A percentile compares a stretch with the other conserved stretches of the same genome.
Evolutionary conservation across 2,113 vertebrate species (phyloP).

Genomic region (Onychorhynchus coronatus): DNA sequence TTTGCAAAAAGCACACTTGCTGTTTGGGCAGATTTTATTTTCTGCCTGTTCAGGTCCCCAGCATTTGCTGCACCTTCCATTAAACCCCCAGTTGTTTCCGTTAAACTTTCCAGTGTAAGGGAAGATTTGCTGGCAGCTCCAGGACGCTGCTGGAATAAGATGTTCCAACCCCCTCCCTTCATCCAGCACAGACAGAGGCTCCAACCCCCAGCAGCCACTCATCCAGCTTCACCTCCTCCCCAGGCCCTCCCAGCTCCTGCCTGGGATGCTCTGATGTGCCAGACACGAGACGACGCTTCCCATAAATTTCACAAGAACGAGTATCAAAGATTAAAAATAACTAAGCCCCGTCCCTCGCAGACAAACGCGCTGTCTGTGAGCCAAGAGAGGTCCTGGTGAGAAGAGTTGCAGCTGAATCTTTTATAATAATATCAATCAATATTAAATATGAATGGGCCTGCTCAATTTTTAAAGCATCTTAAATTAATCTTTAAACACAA

Average conservation of each 20-base stretch:
- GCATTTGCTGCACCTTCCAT: neutral
- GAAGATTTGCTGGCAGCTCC: neutral
- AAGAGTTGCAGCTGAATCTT: slow-evolving; percentile 73
- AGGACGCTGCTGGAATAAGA: neutral
- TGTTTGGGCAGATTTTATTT: neutral
- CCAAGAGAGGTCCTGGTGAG: slow-evolving; percentile 48
- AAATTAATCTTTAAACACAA: slow-evolving; percentile 83
- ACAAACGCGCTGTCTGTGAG: slow-evolving; percentile 29
- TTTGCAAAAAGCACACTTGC: neutral
- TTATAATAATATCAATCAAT: slow-evolving; percentile 80
- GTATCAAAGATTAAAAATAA: slow-evolving; percentile 55
- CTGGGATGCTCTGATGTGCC: neutral
- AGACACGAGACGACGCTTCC: neutral
- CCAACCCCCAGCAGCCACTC: neutral
- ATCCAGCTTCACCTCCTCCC: neutral
- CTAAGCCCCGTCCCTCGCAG: slow-evolving; percentile 33
- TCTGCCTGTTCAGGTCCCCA: neutral
- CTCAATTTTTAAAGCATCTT: slow-evolving; percentile 77
- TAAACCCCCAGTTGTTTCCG: neutral
- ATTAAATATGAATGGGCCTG: slow-evolving; percentile 81
- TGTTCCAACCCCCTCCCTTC: neutral
- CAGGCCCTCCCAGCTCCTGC: neutral
- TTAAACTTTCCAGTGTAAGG: neutral
- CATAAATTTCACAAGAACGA: slow-evolving; percentile 39
- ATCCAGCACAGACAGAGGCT: neutral